phyloP scores from a whole-genome alignment of 2,113 vertebrate species.

The Willisornis vidua region DNA sequence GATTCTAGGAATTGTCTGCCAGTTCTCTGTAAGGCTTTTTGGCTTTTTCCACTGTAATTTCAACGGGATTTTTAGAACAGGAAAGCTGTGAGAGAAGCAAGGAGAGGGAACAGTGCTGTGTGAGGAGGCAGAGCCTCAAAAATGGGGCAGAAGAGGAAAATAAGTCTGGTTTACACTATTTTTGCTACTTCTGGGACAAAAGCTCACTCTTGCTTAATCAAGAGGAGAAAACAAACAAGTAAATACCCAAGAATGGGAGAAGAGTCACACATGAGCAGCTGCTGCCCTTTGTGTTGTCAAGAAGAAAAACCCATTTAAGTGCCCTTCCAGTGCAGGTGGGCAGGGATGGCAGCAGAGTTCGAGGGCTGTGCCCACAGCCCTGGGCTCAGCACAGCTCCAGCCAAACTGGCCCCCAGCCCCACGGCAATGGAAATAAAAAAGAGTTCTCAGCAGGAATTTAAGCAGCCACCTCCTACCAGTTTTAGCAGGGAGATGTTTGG shows the following conservation, averaged over 20 bases:
- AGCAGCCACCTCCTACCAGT: background rate
- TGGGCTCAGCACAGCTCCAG: background rate
- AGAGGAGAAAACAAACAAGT: background rate
- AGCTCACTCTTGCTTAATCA: background rate
- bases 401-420: background rate
- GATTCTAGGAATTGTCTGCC: background rate
- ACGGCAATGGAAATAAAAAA: background rate
- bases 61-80: background rate
- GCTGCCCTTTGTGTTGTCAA: background rate
- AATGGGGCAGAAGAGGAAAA: background rate
- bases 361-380: background rate
- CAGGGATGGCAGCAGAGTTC: background rate
- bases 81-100: background rate
- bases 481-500: background rate
- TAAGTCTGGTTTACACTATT: background rate
- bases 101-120: rapidly evolving
- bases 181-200: background rate
- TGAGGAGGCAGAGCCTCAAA: background rate
- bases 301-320: background rate
- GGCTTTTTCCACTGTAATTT: background rate
- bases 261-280: background rate
- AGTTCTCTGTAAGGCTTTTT: background rate
- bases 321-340: background rate
- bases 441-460: background rate
- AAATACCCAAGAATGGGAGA: background rate